Evolutionary conservation across 2,797 vertebrate genomes (phyloP), one percentile per base, ranked within the genome.

Genomic region (Tympanoctomys barrerae): DNA sequence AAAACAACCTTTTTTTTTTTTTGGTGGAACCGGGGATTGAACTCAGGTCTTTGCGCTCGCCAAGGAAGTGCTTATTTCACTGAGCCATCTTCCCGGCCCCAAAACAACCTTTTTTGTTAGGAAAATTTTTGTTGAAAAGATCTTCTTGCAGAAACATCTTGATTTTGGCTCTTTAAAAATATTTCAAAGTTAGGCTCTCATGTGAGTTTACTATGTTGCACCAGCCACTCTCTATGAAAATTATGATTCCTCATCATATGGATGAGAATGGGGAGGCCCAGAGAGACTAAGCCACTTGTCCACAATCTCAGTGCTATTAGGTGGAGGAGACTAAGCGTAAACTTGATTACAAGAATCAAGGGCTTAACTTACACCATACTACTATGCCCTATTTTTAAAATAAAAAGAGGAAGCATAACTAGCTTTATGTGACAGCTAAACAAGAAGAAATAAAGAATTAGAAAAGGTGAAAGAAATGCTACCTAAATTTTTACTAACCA

Each of bases 141-240:
- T 1, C 80, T 75, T 71, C 80, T 57, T 68, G 62, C 26, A 79
- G 49, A 94, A 92, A 85, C 12, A 92, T n/a, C 78, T 91, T 87
- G 70, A 87, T 84, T 86, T 96, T 79, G 49, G 84, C 31, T 92
- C 39, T 92, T 81, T 78, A 62, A 83, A 57, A 88, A 13, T 66
- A 77, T 92, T 79, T 87, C 68, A 80, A 95, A 90, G 92, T 84
- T 83, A 66, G 78, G 62, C 42, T 78, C 68, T 42, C 33, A 54
- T 49, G 70, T 95, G 71, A 78, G 62, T 42, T 33, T 59, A 68
- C 21, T 6, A 28, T 42, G 52, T 49, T 5, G 6, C 12, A 84
- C 54, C 52, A 84, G 31, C 62, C n/a, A 77, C 28, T 46, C 24
- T 68, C 81, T 85, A 77, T 28, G 28, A 14, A 28, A 77, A 54